Evolutionary conservation across 2,113 vertebrate species (phyloP), one percentile per base, ranked within the genome.

Genomic region (Holacanthus passer): DNA sequence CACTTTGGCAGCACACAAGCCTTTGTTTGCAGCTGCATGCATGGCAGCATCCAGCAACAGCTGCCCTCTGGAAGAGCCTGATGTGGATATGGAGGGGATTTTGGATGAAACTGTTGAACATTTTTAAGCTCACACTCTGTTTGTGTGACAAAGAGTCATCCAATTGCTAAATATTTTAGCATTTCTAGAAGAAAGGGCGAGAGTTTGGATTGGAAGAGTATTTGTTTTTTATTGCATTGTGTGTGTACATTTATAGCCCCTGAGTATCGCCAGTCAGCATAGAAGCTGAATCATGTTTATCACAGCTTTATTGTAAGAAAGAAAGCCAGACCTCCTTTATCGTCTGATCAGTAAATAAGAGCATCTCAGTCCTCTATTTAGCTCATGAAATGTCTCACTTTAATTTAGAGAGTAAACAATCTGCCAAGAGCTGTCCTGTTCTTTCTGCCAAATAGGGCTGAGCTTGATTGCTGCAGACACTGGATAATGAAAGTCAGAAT

Each of bases 11-110:
- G 82, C 79, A 80, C 62, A 75, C 71, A 48, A 32, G 74, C 55
- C 69, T 89, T 89, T 92, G 81, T 91, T 86, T 90, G 85, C 82
- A 88, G 88, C 88, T 86, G 83, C 62, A 77, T 92, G 80, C 78
- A 85, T 81, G 70, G 81, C 59, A 83, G 76, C 78, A 81, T 89
- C 71, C 22, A 55, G 81, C 79, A 88, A 76, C 85, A 90, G 83
- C 90, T 89, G 83, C 79, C 62, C 58, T 37, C 69, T 74, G 59
- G 50, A 83, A 72, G n/a, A 73, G 52, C 52, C 56, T 59, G 82
- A 84, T 24, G 16, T 75, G 22, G 67, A 84, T 20, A 47, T 77
- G 65, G 52, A 9, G 35, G 60, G 72, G 45, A n/a, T n/a, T 7
- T 83, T 67, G 60, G 73, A 56, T 3, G 7, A 73, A 77, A 81